Evolutionary conservation across 2,113 vertebrate genomes (phyloP).

Genomic region (Noctilio leporinus): DNA sequence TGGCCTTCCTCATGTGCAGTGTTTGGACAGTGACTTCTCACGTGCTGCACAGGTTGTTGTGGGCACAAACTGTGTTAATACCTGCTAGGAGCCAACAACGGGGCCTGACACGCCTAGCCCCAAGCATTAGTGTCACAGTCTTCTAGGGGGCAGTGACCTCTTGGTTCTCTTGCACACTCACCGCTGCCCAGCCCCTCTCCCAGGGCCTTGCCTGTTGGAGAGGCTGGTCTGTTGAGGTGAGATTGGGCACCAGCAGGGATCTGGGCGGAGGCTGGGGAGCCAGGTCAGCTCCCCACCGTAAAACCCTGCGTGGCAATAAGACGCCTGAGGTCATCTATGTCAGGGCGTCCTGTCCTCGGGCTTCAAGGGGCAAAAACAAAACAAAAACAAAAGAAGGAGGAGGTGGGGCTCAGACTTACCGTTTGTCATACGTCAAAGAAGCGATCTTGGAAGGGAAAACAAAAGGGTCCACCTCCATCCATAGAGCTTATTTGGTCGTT

Average conservation of each 20-base stretch:
- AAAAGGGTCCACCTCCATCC: background rate
- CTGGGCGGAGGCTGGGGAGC: background rate
- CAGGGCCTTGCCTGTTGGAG: background rate
- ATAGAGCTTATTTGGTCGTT: background rate
- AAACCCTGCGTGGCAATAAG: background rate
- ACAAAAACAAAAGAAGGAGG: background rate
- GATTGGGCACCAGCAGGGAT: background rate
- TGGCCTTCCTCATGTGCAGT: background rate
- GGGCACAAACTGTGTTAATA: background rate
- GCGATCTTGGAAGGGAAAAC: background rate
- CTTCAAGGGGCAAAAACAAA: background rate
- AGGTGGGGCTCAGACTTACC: background rate
- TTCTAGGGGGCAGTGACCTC: background rate
- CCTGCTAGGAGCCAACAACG: background rate
- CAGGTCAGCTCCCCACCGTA: fast-evolving
- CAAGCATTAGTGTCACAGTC: too few species aligned
- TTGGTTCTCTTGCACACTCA: background rate
- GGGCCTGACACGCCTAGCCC: background rate
- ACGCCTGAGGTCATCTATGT: background rate
- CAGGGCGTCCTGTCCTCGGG: too few species aligned
- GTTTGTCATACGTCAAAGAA: background rate
- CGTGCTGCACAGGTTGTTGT: too few species aligned
- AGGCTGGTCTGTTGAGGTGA: background rate
- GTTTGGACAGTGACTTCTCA: background rate
- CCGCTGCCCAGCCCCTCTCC: background rate